Percentiles rank a stretch among this genome's conserved stretches.
Conservation (phyloP, 1,140 invertebrate genomes). For the Pentalonia nigronervosa region DNA sequence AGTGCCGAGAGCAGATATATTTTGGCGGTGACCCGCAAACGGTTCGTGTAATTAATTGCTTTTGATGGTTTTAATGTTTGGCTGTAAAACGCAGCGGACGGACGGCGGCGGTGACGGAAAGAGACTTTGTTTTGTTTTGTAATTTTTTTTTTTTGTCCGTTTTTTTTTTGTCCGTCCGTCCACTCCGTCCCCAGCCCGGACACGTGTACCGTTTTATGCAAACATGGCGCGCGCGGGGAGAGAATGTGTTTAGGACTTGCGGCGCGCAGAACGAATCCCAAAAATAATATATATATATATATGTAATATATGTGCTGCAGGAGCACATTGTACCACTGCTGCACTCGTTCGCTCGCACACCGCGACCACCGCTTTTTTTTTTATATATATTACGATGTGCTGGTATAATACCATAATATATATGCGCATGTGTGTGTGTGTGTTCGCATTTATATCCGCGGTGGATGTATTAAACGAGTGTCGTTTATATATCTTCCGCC, state of each 20-base stretch:
- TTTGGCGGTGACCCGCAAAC: slow-evolving; percentile 43
- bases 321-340: not conserved
- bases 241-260: not conserved
- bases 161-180: not conserved
- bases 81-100: slow-evolving; percentile 47
- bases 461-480: slow-evolving; percentile 50
- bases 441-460: slow-evolving; percentile 29
- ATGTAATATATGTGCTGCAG: no score
- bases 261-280: slow-evolving; percentile 30
- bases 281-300: not conserved
- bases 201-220: slow-evolving; percentile 54
- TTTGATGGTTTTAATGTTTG: slow-evolving; percentile 50
- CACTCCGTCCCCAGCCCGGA: slow-evolving; percentile 32
- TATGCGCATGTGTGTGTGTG: not conserved
- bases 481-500: slow-evolving; percentile 15
- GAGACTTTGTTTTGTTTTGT: slow-evolving; percentile 30
- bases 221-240: slow-evolving; percentile 14
- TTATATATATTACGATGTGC: no score
- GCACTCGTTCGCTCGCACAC: not conserved
- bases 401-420: not conserved
- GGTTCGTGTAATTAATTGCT: slow-evolving; percentile 47
- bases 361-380: not conserved
- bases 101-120: slow-evolving; percentile 27
- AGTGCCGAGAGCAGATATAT: slow-evolving; percentile 44
- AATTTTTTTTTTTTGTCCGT: not conserved